Conservation (phyloP, 2,888 invertebrate genomes). For the Cremastinae sp. region DNA sequence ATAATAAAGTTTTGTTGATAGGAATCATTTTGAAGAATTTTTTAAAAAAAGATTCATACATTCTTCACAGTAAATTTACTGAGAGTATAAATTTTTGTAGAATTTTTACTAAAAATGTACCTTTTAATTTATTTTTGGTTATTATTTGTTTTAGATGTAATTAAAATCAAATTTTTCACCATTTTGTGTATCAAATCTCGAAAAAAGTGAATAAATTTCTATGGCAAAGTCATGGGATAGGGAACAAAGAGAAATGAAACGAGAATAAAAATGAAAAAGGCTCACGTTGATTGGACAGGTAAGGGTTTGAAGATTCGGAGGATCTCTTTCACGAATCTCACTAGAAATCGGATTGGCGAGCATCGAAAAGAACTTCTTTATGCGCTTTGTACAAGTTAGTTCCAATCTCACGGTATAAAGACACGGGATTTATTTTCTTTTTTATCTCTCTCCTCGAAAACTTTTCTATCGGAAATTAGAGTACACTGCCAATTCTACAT, state of each 20-base stretch:
- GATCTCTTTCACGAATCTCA: constrained; percentile 32
- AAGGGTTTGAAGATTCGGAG: constrained; percentile 29
- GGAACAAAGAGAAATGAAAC: constrained; percentile 6
- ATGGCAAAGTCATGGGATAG: neutral
- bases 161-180: too few species aligned
- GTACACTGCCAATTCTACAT: neutral
- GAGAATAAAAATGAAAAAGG: constrained; percentile 47
- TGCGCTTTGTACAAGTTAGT: constrained; percentile 43
- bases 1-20: too few species aligned
- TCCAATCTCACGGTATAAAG: constrained; percentile 45
- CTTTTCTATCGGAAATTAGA: neutral
- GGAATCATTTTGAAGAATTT: too few species aligned
- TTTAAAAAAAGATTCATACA: too few species aligned
- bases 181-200: too few species aligned
- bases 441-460: constrained; percentile 1
- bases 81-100: too few species aligned
- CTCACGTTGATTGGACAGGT: constrained; percentile 19
- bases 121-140: too few species aligned
- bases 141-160: too few species aligned
- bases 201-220: neutral
- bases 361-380: constrained; percentile 30
- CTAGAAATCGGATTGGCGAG: constrained; percentile 40
- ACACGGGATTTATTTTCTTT: constrained; percentile 10
- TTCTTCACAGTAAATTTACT: too few species aligned
- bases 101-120: too few species aligned